Conservation (phyloP, 1,140 invertebrate genomes). For the Aethina tumida region DNA sequence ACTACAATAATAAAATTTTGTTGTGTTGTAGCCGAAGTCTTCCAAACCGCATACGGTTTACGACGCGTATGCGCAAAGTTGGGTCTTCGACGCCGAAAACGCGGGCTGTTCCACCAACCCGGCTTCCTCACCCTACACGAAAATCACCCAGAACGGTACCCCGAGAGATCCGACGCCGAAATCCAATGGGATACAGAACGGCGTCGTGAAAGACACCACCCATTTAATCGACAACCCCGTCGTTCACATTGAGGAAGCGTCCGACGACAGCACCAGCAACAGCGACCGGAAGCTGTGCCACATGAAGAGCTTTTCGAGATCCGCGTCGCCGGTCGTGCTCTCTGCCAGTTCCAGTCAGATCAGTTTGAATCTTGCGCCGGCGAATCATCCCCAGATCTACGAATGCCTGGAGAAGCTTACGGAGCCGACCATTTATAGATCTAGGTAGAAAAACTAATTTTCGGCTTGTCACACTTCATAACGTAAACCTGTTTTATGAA, state of each 20-base stretch:
- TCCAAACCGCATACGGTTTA: constrained; percentile 30
- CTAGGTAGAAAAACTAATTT: too few relatives aligned
- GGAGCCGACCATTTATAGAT: constrained; percentile 33
- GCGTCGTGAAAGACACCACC: constrained; percentile 13
- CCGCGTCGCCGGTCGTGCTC: constrained; percentile 35
- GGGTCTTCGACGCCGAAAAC: constrained; percentile 36
- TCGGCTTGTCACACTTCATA: neutral
- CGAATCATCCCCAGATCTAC: constrained; percentile 33
- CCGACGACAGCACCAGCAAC: constrained; percentile 33
- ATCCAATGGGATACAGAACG: constrained; percentile 8
- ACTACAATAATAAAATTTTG: too few relatives aligned
- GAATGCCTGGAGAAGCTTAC: constrained; percentile 39
- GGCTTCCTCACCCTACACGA: constrained; percentile 23
- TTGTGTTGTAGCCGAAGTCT: constrained; percentile 23
- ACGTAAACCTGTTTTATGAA: too few relatives aligned
- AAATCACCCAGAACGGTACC: constrained; percentile 29
- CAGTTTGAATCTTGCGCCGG: constrained; percentile 19
- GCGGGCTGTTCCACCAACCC: constrained; percentile 21
- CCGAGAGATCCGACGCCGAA: constrained; percentile 17
- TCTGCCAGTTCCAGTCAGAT: constrained; percentile 37
- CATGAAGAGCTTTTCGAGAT: constrained; percentile 40
- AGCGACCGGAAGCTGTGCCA: constrained; percentile 36
- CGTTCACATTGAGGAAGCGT: constrained; percentile 35
- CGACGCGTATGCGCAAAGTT: constrained; percentile 39
- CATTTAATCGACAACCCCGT: constrained; percentile 31